These are phyloP conservation scores for Formicarius rufipectus DNA, from an alignment of 2,113 vertebrate species.

Conservation along the genomic window DNA sequence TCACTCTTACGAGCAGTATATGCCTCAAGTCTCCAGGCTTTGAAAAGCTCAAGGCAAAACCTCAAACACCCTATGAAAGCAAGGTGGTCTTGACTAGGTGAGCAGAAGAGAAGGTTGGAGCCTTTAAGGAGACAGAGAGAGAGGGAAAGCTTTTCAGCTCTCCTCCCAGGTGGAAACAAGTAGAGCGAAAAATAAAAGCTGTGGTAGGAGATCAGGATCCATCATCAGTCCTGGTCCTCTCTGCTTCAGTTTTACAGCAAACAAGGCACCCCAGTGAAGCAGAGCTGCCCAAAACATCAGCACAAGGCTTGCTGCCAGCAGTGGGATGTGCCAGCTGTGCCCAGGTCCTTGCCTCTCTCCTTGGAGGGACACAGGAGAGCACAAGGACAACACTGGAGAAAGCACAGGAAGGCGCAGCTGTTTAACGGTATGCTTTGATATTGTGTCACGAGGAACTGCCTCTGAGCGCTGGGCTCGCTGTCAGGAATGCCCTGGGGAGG, in stretches of 20 bases:
- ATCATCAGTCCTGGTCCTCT: neutral
- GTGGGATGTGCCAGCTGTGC: neutral
- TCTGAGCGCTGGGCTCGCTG: neutral
- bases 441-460: neutral
- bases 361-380: neutral
- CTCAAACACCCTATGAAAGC: neutral
- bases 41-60: slow-evolving; percentile 1
- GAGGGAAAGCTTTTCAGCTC: neutral
- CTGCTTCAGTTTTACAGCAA: neutral
- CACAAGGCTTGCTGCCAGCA: neutral
- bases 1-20: neutral
- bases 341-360: neutral
- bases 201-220: neutral
- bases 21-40: neutral
- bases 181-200: neutral
- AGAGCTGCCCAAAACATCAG: neutral
- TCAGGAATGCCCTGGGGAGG: neutral
- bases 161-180: neutral
- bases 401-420: neutral
- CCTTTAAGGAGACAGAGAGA: neutral
- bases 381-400: neutral
- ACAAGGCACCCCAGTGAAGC: neutral
- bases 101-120: neutral
- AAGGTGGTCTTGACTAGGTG: neutral
- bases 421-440: neutral